These are phyloP conservation scores for Syrphus vitripennis DNA, from an alignment of 2,888 invertebrate genomes.

Conservation along the genomic window DNA sequence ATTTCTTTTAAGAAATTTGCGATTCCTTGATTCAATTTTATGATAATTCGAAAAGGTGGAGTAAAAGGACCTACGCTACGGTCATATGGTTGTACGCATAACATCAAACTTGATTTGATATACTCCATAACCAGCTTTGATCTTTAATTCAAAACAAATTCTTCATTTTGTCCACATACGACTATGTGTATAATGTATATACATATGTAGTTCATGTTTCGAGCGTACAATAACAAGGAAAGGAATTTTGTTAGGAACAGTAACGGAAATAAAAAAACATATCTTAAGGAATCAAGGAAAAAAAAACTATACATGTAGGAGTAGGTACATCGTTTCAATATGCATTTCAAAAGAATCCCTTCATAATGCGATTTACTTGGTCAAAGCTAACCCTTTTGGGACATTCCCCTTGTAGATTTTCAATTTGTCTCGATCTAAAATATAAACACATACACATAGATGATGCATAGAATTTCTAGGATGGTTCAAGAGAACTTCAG, in stretches of 20 bases:
- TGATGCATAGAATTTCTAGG: constrained; percentile 7
- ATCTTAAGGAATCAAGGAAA: constrained; percentile 28
- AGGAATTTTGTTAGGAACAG: constrained; percentile 20
- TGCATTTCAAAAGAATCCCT: constrained; percentile 63
- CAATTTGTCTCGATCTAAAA: constrained; percentile 21
- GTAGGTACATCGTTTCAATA: constrained; percentile 42
- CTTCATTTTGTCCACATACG: constrained; percentile 14
- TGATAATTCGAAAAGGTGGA: background rate
- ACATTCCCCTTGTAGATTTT: constrained; percentile 33
- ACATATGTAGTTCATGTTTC: no score
- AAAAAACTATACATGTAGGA: no score
- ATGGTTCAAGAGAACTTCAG: background rate
- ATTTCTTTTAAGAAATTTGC: background rate
- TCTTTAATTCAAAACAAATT: constrained; percentile 49
- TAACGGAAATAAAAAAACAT: background rate
- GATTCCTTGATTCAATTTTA: constrained; percentile 32
- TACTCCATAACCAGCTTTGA: background rate
- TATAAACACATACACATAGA: background rate
- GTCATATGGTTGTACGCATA: constrained; percentile 2
- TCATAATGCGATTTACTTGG: constrained; percentile 62
- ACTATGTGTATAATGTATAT: no score
- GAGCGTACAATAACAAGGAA: background rate
- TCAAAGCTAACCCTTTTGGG: constrained; percentile 66
- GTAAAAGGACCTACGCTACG: background rate
- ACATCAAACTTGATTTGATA: constrained; percentile 39